phyloP scores from a whole-genome alignment of 2,888 invertebrate genomes.

The Pilophorus perplexus region DNA sequence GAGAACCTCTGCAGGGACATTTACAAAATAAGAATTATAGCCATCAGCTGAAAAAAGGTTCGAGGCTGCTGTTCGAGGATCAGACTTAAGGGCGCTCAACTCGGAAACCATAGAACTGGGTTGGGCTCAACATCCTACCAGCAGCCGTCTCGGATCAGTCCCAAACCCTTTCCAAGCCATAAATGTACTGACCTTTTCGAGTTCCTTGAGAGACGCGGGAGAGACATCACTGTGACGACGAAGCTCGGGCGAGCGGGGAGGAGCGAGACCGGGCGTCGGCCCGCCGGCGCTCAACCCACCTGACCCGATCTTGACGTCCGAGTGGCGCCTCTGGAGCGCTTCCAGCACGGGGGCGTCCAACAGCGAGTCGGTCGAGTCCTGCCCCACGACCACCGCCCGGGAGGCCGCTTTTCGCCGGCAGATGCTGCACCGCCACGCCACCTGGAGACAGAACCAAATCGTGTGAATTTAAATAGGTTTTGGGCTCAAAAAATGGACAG shows the following conservation, averaged over 20 bases:
- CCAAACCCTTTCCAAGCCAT: no score
- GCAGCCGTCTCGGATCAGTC: no score
- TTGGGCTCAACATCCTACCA: no score
- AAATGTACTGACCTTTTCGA: constrained; percentile 79
- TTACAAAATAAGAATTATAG: no score
- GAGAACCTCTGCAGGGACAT: no score
- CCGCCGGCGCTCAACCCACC: constrained; percentile 53
- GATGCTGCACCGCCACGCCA: constrained; percentile 84
- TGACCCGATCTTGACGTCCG: constrained; percentile 67
- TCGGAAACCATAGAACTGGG: no score
- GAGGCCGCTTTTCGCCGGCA: constrained; percentile 77
- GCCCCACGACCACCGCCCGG: constrained; percentile 66
- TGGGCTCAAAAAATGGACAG: no score
- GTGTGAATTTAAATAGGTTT: no score
- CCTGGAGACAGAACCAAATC: neutral
- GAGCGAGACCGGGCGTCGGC: constrained; percentile 67
- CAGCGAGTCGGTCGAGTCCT: constrained; percentile 81
- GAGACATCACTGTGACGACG: constrained; percentile 83
- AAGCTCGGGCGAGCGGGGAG: constrained; percentile 78
- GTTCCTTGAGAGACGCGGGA: constrained; percentile 79
- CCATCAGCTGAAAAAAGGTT: no score
- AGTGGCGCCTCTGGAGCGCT: constrained; percentile 75
- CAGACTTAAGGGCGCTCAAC: no score
- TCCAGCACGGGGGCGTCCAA: constrained; percentile 78
- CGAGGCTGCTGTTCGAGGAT: no score